A percentile compares a stretch with the other conserved stretches of the same genome.
Conservation (phyloP, 1,140 invertebrate species). For the Ruditapes philippinarum region DNA sequence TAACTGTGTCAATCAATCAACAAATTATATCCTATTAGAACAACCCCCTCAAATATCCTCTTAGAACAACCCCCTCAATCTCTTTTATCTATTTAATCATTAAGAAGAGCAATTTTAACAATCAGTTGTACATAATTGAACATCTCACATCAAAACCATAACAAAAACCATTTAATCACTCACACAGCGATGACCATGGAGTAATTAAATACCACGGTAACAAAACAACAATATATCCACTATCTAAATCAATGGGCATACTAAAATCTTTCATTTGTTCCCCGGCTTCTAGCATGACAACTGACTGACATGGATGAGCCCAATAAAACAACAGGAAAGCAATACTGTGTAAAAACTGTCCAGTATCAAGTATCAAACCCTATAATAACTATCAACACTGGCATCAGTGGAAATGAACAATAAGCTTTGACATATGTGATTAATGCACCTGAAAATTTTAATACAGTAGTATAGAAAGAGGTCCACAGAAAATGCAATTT, state of each 20-base stretch:
- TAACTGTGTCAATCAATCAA: no score
- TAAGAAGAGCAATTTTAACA: no score
- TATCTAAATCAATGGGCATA: background rate
- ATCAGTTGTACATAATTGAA: no score
- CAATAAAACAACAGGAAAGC: background rate
- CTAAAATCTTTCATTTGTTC: background rate
- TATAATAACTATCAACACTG: background rate
- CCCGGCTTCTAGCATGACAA: slow-evolving; percentile 17
- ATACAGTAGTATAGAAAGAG: background rate
- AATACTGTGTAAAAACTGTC: background rate
- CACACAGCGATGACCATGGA: background rate
- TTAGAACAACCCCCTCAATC: no score
- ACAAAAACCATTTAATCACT: background rate
- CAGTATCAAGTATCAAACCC: background rate
- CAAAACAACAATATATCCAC: background rate
- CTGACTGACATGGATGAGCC: background rate
- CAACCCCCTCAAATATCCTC: no score
- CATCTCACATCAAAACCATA: no score
- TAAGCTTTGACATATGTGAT: background rate
- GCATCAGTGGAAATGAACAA: background rate
- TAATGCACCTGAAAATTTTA: background rate
- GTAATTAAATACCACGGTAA: background rate
- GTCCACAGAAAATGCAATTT: background rate
- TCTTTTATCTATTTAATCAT: no score
- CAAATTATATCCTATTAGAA: no score